These are phyloP conservation scores for Gila robusta DNA, from an alignment of 2,797 vertebrate species.

Conservation along the genomic window DNA sequence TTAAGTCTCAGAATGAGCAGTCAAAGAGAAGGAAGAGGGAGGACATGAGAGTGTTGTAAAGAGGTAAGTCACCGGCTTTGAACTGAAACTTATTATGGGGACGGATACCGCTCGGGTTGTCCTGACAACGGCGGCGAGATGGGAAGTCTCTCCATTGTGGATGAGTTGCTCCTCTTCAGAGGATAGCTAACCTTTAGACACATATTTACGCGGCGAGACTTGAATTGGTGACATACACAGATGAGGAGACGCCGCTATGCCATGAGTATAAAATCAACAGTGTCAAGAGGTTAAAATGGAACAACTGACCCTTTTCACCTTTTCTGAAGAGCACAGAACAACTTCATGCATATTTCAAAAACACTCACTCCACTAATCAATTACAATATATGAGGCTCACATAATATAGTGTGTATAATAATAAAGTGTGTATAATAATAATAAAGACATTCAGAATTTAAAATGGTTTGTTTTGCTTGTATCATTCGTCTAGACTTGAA, in stretches of 20 bases:
- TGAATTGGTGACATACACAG: slow-evolving; percentile 84
- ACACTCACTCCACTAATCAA: background rate
- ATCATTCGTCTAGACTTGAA: no score
- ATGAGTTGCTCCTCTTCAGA: slow-evolving; percentile 86
- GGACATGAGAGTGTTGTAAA: slow-evolving; percentile 79
- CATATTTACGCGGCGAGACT: slow-evolving; percentile 82
- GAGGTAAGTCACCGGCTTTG: slow-evolving; percentile 79
- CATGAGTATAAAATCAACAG: slow-evolving; percentile 44
- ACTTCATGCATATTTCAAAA: slow-evolving; percentile 7
- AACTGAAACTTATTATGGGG: slow-evolving; percentile 85
- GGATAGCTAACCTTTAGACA: slow-evolving; percentile 79
- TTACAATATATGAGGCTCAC: background rate
- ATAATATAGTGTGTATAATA: no score
- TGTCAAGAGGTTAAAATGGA: slow-evolving; percentile 42
- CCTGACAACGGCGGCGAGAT: slow-evolving; percentile 86
- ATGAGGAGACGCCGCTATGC: slow-evolving; percentile 84
- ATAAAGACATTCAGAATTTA: background rate
- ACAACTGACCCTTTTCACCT: slow-evolving; percentile 38
- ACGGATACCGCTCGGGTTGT: slow-evolving; percentile 84
- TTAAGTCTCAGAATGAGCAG: slow-evolving; percentile 56
- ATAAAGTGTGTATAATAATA: background rate
- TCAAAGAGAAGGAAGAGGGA: slow-evolving; percentile 82
- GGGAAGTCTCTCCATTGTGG: slow-evolving; percentile 85
- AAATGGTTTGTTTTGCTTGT: background rate
- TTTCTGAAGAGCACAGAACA: slow-evolving; percentile 24